Evolutionary conservation across 2,888 invertebrate species (phyloP), one percentile per base, ranked within the genome.

Genomic region (Micoletzkya japonica): DNA sequence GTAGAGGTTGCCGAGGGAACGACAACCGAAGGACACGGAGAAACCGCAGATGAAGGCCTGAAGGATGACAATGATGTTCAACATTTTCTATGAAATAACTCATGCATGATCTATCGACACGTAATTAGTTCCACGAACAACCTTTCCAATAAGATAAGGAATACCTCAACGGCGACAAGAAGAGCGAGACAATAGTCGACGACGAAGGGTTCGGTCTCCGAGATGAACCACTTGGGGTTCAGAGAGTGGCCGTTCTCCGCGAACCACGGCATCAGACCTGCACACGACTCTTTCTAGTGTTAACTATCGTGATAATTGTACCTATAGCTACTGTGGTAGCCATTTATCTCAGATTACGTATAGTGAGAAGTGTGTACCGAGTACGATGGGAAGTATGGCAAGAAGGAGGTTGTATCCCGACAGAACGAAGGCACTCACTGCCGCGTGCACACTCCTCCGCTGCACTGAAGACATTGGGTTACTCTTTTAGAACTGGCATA

Each of bases 201-300:
- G 4, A 49, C 26, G 24, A 39, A 36, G n/a, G 67, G 67, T 44
- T 67, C 67, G 17, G 37, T 32, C 32, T 67, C 56, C 17, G 56
- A 56, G 4, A 57, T 32, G 10, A 67, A 67, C 67, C 67, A 67
- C 17, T 37, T 37, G 10, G 67, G 67, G 39, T 57, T 67, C 28
- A 57, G 30, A 1, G 57, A 67, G 32, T 26, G 56, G 52, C 24
- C 28, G 39, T 54, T 57, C 39, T 67, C 56, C 30, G 56, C 67
- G 57, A 67, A 67, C 67, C 67, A 67, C n/a, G 67, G 67, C 54
- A 67, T 54, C 7, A 67, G 39, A 67, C 67, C 67, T 67, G 57
- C 1, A 52, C 34, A 26, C 3, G 36, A 24, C n/a, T 52, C 7
- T 24, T 24, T 24, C 26, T 52, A 14, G 7, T n/a, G 10, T n/a